These are phyloP conservation scores for Ptychochromis oligacanthus DNA, from an alignment of 2,113 vertebrate species.

Conservation along the genomic window DNA sequence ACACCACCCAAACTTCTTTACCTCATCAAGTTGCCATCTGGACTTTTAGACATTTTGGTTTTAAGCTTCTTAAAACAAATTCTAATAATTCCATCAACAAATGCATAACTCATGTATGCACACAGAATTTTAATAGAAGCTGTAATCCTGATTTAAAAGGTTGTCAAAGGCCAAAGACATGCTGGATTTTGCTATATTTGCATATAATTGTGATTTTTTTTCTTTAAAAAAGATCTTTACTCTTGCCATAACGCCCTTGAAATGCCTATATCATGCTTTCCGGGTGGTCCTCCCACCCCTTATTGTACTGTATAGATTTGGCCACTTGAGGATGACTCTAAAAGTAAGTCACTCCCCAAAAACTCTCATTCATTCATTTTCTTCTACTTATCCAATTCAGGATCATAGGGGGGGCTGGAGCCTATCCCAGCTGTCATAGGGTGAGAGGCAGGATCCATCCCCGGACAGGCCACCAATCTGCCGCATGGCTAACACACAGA, in stretches of 20 bases:
- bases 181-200: neutral
- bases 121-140: neutral
- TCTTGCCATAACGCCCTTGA: too few relatives aligned
- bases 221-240: too few relatives aligned
- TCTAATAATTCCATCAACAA: constrained; percentile 23
- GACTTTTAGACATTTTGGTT: constrained; percentile 16
- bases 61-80: constrained; percentile 35
- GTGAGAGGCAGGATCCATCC: too few relatives aligned
- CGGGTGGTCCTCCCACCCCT: too few relatives aligned
- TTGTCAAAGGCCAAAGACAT: neutral
- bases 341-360: too few relatives aligned
- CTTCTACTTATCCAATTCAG: too few relatives aligned
- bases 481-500: neutral
- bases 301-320: too few relatives aligned
- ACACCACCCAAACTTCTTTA: constrained; percentile 27
- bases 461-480: neutral
- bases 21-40: constrained; percentile 54
- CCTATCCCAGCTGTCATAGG: too few relatives aligned
- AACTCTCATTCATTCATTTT: too few relatives aligned
- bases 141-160: constrained; percentile 35
- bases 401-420: too few relatives aligned
- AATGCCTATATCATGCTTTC: neutral
- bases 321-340: too few relatives aligned
- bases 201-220: neutral
- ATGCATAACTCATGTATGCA: neutral